phyloP scores from a whole-genome alignment of 2,113 vertebrate species.

The Indri indri region DNA sequence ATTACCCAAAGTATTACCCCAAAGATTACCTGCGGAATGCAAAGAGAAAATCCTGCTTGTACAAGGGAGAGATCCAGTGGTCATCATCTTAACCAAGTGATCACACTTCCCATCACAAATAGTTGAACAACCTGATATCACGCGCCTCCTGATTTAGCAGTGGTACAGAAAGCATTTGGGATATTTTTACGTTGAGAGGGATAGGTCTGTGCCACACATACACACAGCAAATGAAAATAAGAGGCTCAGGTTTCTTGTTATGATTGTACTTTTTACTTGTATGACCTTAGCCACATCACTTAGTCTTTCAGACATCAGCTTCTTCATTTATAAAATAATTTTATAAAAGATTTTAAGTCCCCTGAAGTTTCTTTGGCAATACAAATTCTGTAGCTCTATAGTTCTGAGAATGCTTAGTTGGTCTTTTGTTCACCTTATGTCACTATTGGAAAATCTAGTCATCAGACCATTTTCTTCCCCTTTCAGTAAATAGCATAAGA shows the following conservation, averaged over 20 bases:
- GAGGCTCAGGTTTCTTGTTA: background rate
- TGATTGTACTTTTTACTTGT: background rate
- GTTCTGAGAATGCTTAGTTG: background rate
- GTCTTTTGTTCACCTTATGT: background rate
- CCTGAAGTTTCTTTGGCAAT: background rate
- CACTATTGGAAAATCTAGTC: background rate
- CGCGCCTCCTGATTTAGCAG: background rate
- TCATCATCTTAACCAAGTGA: background rate
- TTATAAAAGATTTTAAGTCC: background rate
- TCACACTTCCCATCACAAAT: background rate
- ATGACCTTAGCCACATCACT: background rate
- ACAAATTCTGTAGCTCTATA: background rate
- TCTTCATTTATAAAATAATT: constrained; percentile 38
- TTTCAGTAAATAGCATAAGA: background rate
- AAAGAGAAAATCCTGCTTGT: background rate
- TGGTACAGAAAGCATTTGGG: background rate
- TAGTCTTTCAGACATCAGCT: background rate
- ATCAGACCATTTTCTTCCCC: constrained; percentile 27
- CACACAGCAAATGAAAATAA: background rate
- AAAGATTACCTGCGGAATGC: background rate
- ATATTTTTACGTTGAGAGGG: background rate
- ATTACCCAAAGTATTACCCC: background rate
- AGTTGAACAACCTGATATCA: background rate
- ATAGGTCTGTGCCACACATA: background rate
- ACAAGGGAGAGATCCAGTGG: background rate